Base-by-base conservation (phyloP, 2,113 vertebrate species). In the Oxyruncus cristatus region DNA sequence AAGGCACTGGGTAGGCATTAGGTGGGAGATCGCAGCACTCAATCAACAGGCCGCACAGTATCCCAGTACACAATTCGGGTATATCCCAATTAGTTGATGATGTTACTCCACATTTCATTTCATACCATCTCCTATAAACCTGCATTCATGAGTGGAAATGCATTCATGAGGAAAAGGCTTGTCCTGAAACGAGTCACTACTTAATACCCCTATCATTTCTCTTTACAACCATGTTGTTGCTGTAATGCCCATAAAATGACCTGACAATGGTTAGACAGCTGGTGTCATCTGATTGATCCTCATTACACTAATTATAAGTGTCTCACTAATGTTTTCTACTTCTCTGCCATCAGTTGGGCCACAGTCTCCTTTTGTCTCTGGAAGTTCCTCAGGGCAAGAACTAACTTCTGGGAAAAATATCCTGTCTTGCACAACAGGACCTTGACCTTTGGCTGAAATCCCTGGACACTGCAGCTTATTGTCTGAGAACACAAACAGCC, bases 191-290 rank as follows among this genome's bases (percentile, higher is more conserved):
- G 9, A 88, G 67, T 88, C 85, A 87, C 62, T 79, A 30, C 44
- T 79, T 91, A 93, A 70, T 71, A 73, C 16, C 59, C 65, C 74
- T 75, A 13, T 85, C 33, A 85, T 95, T 85, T 92, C 71, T 74
- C 74, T 88, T 93, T 94, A 88, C 44, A 90, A 30, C 49, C 71
- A 81, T 5, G 8, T 58, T 85, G 66, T 79, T 89, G 77, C 62
- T 94, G 59, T 70, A 91, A 94, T 76, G 55, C 72, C 78, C 39
- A 55, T 89, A 96, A 97, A 96, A 90, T 35, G 70, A 74, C 39
- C 13, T 77, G 35, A 74, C 82, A 88, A 55, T 79, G 50, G 52
- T 44, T 81, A 68, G 80, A 68, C 63, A 93, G 65, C 42, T 89
- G 35, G 33, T 89, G 77, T 92, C 86, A 92, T 75, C 76, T 68